These are phyloP conservation scores for Eumacrocentrus americanus DNA, from an alignment of 2,888 invertebrate species.

Conservation along the genomic window DNA sequence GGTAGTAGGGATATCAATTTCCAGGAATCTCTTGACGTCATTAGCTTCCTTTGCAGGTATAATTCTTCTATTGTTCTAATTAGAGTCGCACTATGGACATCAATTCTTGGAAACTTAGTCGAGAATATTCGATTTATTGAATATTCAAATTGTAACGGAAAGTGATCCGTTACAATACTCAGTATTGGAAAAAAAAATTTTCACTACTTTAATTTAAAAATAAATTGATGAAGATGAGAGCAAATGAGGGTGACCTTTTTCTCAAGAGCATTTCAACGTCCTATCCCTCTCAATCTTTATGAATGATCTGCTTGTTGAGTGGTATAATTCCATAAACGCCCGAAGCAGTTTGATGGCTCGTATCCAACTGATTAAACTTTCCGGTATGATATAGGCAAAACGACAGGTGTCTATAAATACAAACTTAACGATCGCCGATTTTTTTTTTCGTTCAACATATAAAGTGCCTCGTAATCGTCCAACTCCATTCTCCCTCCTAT, in stretches of 20 bases:
- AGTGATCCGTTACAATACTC: too few species aligned
- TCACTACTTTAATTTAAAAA: too few species aligned
- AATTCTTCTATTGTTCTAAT: too few species aligned
- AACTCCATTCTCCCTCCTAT: background rate
- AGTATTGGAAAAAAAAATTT: too few species aligned
- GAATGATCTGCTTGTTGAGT: slow-evolving; percentile 9
- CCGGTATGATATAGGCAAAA: slow-evolving; percentile 3
- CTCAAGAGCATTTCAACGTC: background rate
- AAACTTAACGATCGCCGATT: slow-evolving; percentile 6
- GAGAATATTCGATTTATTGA: background rate
- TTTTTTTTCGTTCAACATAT: background rate
- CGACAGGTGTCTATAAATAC: slow-evolving; percentile 25
- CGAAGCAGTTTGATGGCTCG: slow-evolving; percentile 22
- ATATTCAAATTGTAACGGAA: too few species aligned
- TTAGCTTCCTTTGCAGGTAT: too few species aligned
- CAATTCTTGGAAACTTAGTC: too few species aligned
- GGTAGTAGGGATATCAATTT: too few species aligned
- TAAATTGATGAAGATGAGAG: too few species aligned
- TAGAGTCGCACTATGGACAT: too few species aligned
- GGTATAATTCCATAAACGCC: slow-evolving; percentile 18
- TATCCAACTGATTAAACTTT: slow-evolving; percentile 27
- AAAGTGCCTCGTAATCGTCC: background rate
- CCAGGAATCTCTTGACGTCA: too few species aligned
- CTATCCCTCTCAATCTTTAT: slow-evolving; percentile 17
- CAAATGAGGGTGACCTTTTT: slow-evolving; percentile 11